Conservation (phyloP, 2,888 invertebrate species). For the Pogonocherus hispidulus region DNA sequence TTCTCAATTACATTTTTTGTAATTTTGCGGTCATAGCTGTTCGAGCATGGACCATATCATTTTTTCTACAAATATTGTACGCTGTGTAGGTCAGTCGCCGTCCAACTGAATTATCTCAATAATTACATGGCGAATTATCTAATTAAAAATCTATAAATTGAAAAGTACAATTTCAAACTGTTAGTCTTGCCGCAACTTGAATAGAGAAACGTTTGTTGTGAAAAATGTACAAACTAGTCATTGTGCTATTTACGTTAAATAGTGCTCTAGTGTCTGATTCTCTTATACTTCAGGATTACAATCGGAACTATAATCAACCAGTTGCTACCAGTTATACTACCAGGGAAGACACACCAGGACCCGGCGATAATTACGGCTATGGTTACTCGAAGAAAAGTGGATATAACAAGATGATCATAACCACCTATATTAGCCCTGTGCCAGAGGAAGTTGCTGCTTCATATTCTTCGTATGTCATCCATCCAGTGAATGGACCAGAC, state of each 20-base stretch:
- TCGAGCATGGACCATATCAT: conserved; percentile 15
- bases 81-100: conserved; percentile 1
- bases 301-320: background rate
- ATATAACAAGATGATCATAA: background rate
- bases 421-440: conserved; percentile 2
- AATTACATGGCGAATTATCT: conserved; percentile 16
- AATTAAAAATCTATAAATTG: conserved; percentile 31
- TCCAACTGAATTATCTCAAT: conserved; percentile 15
- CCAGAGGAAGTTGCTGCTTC: background rate
- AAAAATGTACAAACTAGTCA: background rate
- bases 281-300: background rate
- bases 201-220: background rate
- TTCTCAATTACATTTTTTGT: conserved; percentile 24
- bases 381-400: conserved; percentile 11
- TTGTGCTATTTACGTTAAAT: background rate
- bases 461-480: conserved; percentile 4
- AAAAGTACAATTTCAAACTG: background rate
- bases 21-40: conserved; percentile 12
- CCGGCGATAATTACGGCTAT: background rate
- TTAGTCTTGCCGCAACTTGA: conserved; percentile 1
- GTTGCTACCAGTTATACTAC: background rate
- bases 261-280: background rate
- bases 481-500: background rate
- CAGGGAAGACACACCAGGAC: background rate
- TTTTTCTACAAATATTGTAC: conserved; percentile 15